Base-by-base conservation (phyloP, 2,888 invertebrate species). In the Trachelus stipa region DNA sequence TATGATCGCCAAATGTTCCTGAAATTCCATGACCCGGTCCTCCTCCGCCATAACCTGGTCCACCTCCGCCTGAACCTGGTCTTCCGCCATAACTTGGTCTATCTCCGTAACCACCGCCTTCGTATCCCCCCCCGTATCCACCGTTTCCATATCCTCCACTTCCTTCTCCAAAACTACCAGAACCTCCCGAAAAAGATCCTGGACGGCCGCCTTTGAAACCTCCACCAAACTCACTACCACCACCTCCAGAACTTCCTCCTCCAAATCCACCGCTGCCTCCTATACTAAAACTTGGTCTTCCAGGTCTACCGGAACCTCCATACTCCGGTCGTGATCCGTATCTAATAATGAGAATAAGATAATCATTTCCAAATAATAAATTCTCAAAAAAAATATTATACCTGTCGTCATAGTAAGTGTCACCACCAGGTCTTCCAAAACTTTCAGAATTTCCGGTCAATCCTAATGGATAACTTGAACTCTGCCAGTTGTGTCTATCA, bases 1-100 rank as follows among this genome's bases (percentile, higher is more conserved):
- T 87, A 30, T 84, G 85, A 15, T 85, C 86, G 31, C 82, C 86
- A 69, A 87, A 68, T 35, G 81, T 85, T 12, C 88, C 87, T 35
- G 84, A 83, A 78, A 87, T 77, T 34, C 89, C 89, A 69, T 87
- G 85, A 77, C 80, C 73, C 56, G 69, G 68, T 76, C 77, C 68
- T 73, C 15, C 56, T 15, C 75, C 71, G 15, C 75, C 75, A 15
- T 34, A 76, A 56, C 76, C 30, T n/a, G 31, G 11, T 31, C 31
- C 33, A 12, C 35, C 35, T 34, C 76, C 76, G 11, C 74, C 75
- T 56, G 77, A 34, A 3, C 75, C 77, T 33, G 78, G 77, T 73
- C 79, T 68, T 68, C 83, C 82, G 73, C 80, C 79, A 71, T 80
- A 77, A 31, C 30, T 30, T 12, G 69, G 69, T 69, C 69, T 33